Evolutionary conservation across 2,888 invertebrate species (phyloP).

Genomic region (Leptopilina syphax): DNA sequence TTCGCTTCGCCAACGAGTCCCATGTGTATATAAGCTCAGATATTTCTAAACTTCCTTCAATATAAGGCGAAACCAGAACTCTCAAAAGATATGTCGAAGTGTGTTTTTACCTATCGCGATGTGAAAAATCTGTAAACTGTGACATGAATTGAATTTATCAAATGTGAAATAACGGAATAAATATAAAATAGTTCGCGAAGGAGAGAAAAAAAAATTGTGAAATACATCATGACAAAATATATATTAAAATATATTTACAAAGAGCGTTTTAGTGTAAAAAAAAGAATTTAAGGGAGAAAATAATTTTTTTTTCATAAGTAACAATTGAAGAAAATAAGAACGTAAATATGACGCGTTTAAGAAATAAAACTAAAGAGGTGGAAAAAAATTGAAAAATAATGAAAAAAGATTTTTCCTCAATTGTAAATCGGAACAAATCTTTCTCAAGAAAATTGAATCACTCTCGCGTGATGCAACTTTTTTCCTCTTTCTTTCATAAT

Average conservation of each 20-base stretch:
- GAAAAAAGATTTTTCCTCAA: background rate
- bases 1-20: slow-evolving; percentile 26
- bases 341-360: too few relatives aligned
- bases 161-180: slow-evolving; percentile 28
- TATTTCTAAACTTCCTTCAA: slow-evolving; percentile 34
- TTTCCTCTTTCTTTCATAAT: background rate
- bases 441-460: slow-evolving; percentile 8
- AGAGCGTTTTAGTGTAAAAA: too few relatives aligned
- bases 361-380: too few relatives aligned
- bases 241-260: background rate
- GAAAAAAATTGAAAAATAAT: background rate
- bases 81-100: slow-evolving; percentile 22
- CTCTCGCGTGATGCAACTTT: background rate
- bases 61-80: slow-evolving; percentile 26
- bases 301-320: too few relatives aligned
- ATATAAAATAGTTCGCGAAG: background rate
- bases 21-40: slow-evolving; percentile 21
- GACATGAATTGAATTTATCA: slow-evolving; percentile 41
- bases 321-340: too few relatives aligned
- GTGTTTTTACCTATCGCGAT: slow-evolving; percentile 23
- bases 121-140: slow-evolving; percentile 26
- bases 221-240: background rate
- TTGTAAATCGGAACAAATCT: slow-evolving; percentile 4
- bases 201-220: background rate
- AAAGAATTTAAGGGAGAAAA: too few relatives aligned